Evolutionary conservation across 2,113 vertebrate species (phyloP).

Genomic region (Sander vitreus): DNA sequence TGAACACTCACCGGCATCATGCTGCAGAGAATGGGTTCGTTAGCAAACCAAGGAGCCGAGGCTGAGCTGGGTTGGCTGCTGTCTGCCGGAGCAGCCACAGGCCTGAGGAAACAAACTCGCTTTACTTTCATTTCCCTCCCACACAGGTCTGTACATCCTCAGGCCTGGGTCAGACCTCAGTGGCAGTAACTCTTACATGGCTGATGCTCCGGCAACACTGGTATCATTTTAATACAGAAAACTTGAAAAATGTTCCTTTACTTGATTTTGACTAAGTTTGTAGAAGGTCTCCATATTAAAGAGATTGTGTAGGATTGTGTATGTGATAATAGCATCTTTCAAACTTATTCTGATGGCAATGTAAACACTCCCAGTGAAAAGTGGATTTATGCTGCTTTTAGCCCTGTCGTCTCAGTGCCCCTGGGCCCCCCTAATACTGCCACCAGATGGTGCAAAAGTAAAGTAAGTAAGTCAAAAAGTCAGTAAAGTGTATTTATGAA

Average conservation of each 20-base stretch:
- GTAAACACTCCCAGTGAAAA: background rate
- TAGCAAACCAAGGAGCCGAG: conserved; percentile 24
- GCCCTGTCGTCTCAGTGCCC: background rate
- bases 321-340: background rate
- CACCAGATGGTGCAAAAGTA: background rate
- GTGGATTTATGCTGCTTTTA: background rate
- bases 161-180: background rate
- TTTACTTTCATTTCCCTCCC: background rate
- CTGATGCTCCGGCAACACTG: background rate
- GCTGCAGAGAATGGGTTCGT: conserved; percentile 46
- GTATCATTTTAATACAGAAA: background rate
- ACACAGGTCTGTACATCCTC: background rate
- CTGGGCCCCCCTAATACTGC: background rate
- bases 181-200: background rate
- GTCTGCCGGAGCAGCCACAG: conserved; percentile 15
- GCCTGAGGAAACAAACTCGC: conserved; percentile 30
- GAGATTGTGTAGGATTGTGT: background rate
- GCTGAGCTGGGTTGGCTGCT: conserved; percentile 4
- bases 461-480: too few relatives aligned
- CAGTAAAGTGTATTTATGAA: too few relatives aligned
- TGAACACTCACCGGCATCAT: conserved; percentile 61
- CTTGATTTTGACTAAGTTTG: background rate
- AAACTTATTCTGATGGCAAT: background rate
- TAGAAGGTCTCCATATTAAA: background rate
- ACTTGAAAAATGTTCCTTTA: background rate